Percentiles rank a stretch among this genome's conserved stretches.
Conservation (phyloP, 2,888 invertebrate genomes). For the Acanthosepion pharaonis region DNA sequence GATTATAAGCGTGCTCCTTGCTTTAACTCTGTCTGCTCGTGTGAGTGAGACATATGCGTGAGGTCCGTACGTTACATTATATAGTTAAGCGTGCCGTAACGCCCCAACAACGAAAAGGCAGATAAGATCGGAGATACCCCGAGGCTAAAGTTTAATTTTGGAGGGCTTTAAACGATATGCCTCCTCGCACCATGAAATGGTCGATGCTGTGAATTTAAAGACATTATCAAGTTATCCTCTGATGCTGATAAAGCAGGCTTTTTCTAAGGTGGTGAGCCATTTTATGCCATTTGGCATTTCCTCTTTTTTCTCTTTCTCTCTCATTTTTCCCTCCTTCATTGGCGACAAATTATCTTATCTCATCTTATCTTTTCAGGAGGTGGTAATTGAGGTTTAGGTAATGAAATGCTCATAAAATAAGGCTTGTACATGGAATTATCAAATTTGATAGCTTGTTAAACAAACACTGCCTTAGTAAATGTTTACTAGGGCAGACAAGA, state of each 20-base stretch:
- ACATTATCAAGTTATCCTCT: not conserved
- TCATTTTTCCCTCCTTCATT: not conserved
- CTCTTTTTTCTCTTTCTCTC: not conserved
- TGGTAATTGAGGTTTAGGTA: not conserved
- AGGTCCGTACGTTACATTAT: not conserved
- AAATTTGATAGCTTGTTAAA: constrained; percentile 18
- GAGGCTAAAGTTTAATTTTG: not conserved
- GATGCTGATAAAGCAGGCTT: not conserved
- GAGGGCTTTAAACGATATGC: not conserved
- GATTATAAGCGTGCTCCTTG: not conserved
- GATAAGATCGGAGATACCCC: constrained; percentile 1
- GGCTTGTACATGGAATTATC: not conserved
- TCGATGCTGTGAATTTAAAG: not conserved
- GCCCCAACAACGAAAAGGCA: not conserved
- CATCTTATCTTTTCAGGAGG: not conserved
- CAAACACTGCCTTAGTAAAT: constrained; percentile 4
- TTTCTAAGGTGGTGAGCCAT: not conserved
- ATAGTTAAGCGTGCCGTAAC: not conserved
- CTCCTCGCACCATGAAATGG: not conserved
- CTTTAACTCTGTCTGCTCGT: not conserved
- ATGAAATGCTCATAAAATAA: constrained; percentile 3
- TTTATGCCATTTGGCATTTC: not conserved
- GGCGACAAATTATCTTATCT: not conserved
- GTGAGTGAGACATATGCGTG: not conserved
- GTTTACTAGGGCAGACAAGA: not conserved